Evolutionary conservation across 2,797 vertebrate species (phyloP).

Genomic region (Scleropages formosus): DNA sequence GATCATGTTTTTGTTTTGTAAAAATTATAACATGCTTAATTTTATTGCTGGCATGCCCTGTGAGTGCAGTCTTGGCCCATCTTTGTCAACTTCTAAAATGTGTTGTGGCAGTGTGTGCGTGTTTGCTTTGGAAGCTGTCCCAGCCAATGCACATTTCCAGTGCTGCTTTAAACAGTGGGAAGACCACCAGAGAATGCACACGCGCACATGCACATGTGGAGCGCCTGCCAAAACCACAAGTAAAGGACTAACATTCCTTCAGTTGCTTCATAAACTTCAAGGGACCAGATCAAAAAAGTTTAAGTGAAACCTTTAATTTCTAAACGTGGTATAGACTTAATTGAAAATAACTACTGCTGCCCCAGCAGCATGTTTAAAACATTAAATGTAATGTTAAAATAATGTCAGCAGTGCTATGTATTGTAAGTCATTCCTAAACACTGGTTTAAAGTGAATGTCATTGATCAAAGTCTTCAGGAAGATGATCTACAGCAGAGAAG

Average conservation of each 20-base stretch:
- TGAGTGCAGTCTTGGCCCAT: no score
- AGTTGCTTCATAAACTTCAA: constrained; percentile 67
- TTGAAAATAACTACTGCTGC: constrained; percentile 43
- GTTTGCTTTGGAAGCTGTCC: constrained; percentile 27
- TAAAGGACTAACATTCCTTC: constrained; percentile 71
- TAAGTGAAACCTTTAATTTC: constrained; percentile 45
- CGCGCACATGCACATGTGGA: constrained; percentile 63
- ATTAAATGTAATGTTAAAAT: constrained; percentile 45
- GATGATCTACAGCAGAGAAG: constrained; percentile 14
- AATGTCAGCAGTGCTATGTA: constrained; percentile 16
- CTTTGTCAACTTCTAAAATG: no score
- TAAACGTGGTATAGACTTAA: constrained; percentile 45
- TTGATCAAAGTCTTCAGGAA: constrained; percentile 27
- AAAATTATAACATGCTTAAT: no score
- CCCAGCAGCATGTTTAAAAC: constrained; percentile 28
- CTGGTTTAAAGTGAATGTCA: not conserved
- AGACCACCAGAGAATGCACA: constrained; percentile 52
- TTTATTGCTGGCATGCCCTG: no score
- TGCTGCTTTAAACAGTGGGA: constrained; percentile 74
- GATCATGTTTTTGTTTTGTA: no score
- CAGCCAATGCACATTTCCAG: constrained; percentile 58
- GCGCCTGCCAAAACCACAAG: constrained; percentile 81
- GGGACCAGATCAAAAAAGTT: constrained; percentile 56
- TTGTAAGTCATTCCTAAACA: not conserved
- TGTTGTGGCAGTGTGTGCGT: not conserved